Conservation (phyloP, 2,113 vertebrate species). For the Nicator chloris region DNA sequence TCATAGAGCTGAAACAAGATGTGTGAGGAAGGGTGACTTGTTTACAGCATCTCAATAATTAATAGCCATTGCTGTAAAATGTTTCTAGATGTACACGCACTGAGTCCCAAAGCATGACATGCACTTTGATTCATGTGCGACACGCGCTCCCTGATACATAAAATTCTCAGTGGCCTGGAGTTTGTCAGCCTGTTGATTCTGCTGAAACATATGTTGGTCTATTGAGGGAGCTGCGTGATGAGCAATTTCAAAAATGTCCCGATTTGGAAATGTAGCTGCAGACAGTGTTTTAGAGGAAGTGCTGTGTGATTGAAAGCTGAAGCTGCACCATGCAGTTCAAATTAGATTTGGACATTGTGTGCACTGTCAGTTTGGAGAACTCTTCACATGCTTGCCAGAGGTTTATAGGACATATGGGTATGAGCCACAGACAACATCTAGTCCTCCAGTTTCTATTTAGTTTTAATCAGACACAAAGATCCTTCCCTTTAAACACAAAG, state of each 20-base stretch:
- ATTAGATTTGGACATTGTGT: conserved; percentile 47
- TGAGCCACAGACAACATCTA: conserved; percentile 11
- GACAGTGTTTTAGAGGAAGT: conserved; percentile 39
- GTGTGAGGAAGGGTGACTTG: conserved; percentile 34
- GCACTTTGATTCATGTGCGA: conserved; percentile 35
- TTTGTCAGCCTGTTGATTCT: conserved; percentile 58
- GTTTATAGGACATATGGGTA: conserved; percentile 33
- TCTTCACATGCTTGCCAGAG: conserved; percentile 17
- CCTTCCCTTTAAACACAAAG: background rate
- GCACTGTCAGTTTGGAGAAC: conserved; percentile 23
- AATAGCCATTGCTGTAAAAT: conserved; percentile 47
- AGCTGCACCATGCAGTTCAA: conserved; percentile 37
- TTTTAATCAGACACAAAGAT: conserved; percentile 14
- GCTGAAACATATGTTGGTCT: conserved; percentile 42
- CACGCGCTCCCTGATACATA: background rate
- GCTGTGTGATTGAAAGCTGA: conserved; percentile 44
- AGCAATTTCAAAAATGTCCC: conserved; percentile 37
- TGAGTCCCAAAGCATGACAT: background rate
- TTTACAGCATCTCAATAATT: conserved; percentile 38
- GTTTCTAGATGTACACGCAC: conserved; percentile 6
- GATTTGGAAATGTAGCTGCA: conserved; percentile 44
- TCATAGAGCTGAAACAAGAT: background rate
- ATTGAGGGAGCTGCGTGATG: background rate
- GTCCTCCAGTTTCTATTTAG: background rate
- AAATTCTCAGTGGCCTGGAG: conserved; percentile 48